Percentiles rank a stretch among this genome's conserved stretches.
phyloP scores from a whole-genome alignment of 2,888 invertebrate species.

The Marasmarcha lunaedactyla region DNA sequence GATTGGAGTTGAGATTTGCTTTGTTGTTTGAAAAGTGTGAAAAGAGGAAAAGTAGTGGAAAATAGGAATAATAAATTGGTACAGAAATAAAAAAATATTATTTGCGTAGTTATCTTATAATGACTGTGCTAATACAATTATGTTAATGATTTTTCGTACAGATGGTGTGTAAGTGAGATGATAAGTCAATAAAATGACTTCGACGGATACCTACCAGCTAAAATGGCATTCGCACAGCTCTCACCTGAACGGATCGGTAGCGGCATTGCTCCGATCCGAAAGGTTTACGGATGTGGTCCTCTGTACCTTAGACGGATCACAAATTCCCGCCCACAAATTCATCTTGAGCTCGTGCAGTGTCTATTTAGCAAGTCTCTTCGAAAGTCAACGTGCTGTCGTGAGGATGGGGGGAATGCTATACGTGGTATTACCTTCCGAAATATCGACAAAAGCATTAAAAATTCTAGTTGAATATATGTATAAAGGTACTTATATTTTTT shows the following conservation, averaged over 20 bases:
- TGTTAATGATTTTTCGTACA: no score
- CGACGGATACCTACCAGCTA: conserved; percentile 85
- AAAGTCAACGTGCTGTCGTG: conserved; percentile 53
- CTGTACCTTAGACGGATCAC: conserved; percentile 82
- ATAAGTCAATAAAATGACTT: conserved; percentile 48
- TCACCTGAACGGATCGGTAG: conserved; percentile 85
- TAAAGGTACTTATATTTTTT: conserved; percentile 69
- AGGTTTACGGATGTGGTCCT: conserved; percentile 86
- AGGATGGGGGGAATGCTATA: conserved; percentile 70
- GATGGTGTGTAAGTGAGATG: no score
- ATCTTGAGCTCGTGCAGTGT: conserved; percentile 85
- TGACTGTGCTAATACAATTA: no score
- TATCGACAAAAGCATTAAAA: conserved; percentile 82
- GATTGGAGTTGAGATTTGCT: no score
- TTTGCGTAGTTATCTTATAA: no score
- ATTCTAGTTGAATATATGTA: conserved; percentile 90
- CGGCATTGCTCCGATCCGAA: conserved; percentile 81
- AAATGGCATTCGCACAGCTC: conserved; percentile 91
- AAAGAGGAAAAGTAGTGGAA: no score
- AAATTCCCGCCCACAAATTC: conserved; percentile 87
- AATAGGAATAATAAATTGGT: no score
- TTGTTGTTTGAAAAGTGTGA: no score
- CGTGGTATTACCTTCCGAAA: conserved; percentile 84
- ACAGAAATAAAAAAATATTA: no score
- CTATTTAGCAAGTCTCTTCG: conserved; percentile 53